Conservation (phyloP, 1,140 invertebrate species). For the Medauroidea extradentata region DNA sequence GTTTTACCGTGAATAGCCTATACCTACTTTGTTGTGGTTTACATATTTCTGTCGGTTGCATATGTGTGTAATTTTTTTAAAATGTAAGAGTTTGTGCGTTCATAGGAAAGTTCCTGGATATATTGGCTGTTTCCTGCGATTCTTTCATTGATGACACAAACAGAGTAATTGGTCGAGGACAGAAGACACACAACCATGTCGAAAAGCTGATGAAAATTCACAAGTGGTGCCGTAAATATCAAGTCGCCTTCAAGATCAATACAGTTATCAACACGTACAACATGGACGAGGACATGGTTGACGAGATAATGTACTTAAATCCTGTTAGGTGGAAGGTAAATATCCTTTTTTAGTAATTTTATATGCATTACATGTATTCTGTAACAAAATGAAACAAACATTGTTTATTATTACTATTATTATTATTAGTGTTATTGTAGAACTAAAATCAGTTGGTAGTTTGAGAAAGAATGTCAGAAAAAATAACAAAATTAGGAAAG, state of each 20-base stretch:
- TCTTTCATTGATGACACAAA: slow-evolving; percentile 44
- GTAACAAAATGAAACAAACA: too few species aligned
- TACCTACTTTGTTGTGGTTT: too few species aligned
- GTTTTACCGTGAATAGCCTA: too few species aligned
- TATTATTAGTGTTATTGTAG: too few species aligned
- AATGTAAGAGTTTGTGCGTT: slow-evolving; percentile 1
- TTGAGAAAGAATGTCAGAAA: too few species aligned
- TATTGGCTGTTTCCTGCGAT: slow-evolving; percentile 45
- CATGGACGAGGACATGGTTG: slow-evolving; percentile 44
- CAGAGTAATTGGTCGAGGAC: slow-evolving; percentile 40
- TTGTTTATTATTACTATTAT: too few species aligned
- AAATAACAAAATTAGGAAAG: too few species aligned
- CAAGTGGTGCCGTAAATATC: slow-evolving; percentile 42
- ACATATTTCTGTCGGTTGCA: too few species aligned
- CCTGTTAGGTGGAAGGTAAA: slow-evolving; percentile 44
- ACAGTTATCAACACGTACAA: slow-evolving; percentile 50
- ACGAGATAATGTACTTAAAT: slow-evolving; percentile 37
- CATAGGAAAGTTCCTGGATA: slow-evolving; percentile 35
- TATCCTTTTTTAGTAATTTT: too few species aligned
- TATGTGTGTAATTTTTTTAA: too few species aligned
- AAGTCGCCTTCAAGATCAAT: slow-evolving; percentile 49
- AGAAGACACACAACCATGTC: slow-evolving; percentile 41
- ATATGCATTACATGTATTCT: too few species aligned
- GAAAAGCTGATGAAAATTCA: slow-evolving; percentile 38
- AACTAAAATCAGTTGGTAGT: too few species aligned